A percentile compares a stretch with the other conserved stretches of the same genome.
Evolutionary conservation across 2,113 vertebrate species (phyloP).

Genomic region (Craseonycteris thonglongyai): DNA sequence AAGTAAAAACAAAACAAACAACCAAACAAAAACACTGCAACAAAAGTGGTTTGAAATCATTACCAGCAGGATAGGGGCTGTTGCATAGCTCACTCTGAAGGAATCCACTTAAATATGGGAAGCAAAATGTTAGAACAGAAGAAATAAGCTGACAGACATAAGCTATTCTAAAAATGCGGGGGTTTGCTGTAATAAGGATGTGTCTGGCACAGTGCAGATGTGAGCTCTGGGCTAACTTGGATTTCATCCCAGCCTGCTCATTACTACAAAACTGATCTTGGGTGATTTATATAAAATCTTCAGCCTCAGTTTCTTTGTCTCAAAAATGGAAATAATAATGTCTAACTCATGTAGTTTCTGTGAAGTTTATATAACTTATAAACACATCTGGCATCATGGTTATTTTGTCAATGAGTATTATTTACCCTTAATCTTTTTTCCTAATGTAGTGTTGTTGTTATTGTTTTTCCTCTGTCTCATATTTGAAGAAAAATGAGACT

Average conservation of each 20-base stretch:
- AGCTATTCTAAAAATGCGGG: not conserved
- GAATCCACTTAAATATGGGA: not conserved
- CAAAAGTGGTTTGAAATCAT: conserved; percentile 39
- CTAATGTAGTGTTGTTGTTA: not conserved
- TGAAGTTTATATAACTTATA: not conserved
- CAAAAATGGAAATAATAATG: not conserved
- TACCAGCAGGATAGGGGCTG: conserved; percentile 25
- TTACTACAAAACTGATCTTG: not conserved
- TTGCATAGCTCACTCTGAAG: conserved; percentile 39
- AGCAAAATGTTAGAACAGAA: not conserved
- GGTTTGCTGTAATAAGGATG: not conserved
- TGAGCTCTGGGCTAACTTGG: not conserved
- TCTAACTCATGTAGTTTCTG: not conserved
- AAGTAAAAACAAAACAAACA: too few species aligned
- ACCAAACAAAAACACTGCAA: not conserved
- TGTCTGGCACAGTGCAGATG: not conserved
- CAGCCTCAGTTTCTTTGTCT: not conserved
- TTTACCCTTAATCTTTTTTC: not conserved
- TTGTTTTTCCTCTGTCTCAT: not conserved
- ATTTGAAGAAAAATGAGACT: not conserved
- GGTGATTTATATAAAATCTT: not conserved
- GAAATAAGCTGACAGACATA: not conserved
- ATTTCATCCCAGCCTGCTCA: not conserved
- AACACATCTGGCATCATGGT: not conserved
- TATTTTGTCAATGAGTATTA: not conserved